Base-by-base conservation (phyloP, 2,888 invertebrate genomes). In the Leptura quadrifasciata region DNA sequence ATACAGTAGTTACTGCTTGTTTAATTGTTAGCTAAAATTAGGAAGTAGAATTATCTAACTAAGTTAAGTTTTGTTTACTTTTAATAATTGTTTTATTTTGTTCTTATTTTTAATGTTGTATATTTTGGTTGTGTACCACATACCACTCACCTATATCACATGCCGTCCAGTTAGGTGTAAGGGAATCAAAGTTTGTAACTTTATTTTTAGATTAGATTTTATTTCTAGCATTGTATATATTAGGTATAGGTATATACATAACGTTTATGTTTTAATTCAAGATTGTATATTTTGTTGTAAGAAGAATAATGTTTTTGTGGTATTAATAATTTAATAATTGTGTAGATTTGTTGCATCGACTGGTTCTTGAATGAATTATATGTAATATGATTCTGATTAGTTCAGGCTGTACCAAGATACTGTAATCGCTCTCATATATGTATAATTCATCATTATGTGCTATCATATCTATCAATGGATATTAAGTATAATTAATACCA, bases 81-180 rank as follows among this genome's bases (percentile, higher is more conserved):
- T 15, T n/a, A 15, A 47, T 47, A 24, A 24, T 24, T 24, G 2
- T 31, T 31, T n/a, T n/a, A n/a, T 47, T 47, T 5, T 47, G 39
- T 47, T 47, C n/a, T 47, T 47, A 47, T 47, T 47, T 47, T 47
- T 47, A 2, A 2, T 47, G 12, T n/a, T 47, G 47, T 47, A 47
- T 47, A 47, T 47, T 47, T 47, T 47, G 47, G 47, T 47, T 47
- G n/a, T 47, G 47, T 47, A n/a, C 15, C n/a, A n/a, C 47, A 47
- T n/a, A 47, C 47, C 47, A 47, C 47, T 47, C 39, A 47, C 47
- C 47, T 47, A 47, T 10, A 47, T 47, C 47, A 47, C 47, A 47
- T 47, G n/a, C 47, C 47, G 47, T 47, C 47, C 47, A 47, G 17
- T n/a, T 47, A 47, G n/a, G 2, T 47, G 2, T 47, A 47, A 47